Base-by-base conservation (phyloP, 2,113 vertebrate genomes). In the Amazona vittata region DNA sequence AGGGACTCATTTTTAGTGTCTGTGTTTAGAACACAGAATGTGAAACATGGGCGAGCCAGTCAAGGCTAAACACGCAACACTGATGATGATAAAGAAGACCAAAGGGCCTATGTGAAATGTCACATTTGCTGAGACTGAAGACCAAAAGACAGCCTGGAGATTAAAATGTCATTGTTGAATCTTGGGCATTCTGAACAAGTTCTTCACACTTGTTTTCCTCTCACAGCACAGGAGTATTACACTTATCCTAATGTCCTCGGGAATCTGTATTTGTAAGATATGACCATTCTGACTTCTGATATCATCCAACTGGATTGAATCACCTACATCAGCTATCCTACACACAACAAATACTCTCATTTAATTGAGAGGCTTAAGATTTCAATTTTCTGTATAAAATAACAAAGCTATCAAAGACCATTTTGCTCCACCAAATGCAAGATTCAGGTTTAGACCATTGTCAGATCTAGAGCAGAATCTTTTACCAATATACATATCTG, bases 221-320 rank as follows among this genome's bases (percentile, higher is more conserved):
- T 37, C 52, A 39, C 11, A 53, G 14, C 76, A 29, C 39, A 59
- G 8, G 16, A 79, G 4, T 25, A 31, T 49, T 47, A 39, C 28
- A 8, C 49, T 80, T 39, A 74, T 4, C 29, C 67, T 35, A 13
- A 71, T 2, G 22, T 24, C 59, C 49, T 65, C 39, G 43, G 22
- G 47, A 57, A 68, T 22, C 47, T 10, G 3, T 9, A 11, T 5
- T 22, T 10, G 29, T 78, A 43, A 87, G 19, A n/a, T 5, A 37
- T 0, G 3, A 53, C 17, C 33, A 49, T 37, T 73, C 31, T n/a
- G 44, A 73, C 24, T 78, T 73, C 44, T 35, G 44, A 5, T 46
- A 64, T 0, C 3, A 71, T 28, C 26, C 49, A 63, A 2, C 24
- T 28, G 37, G 28, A 57, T 12, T 7, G 0, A 31, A 39, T 53